These are phyloP conservation scores for Thamnaconus septentrionalis DNA, from an alignment of 2,113 vertebrate genomes.

Conservation along the genomic window DNA sequence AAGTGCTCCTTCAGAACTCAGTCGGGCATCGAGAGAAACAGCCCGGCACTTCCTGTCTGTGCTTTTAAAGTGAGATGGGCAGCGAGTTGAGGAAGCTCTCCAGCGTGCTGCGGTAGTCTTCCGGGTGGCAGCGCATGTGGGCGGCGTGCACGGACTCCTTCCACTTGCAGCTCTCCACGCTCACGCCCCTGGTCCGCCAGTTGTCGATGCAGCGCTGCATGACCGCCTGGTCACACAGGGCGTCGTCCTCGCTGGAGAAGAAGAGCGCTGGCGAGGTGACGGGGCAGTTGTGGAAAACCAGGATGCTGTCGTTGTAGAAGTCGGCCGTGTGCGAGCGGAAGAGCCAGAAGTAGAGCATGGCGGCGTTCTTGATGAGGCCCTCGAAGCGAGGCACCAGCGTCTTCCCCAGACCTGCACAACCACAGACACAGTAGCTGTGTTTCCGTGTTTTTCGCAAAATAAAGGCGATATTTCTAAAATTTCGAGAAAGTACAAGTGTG, in stretches of 20 bases:
- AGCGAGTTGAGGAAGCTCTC: slow-evolving; percentile 48
- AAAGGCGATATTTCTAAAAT: background rate
- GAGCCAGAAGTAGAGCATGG: slow-evolving; percentile 63
- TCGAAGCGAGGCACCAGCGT: slow-evolving; percentile 61
- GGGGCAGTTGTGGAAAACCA: slow-evolving; percentile 36
- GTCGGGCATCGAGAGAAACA: too few relatives aligned
- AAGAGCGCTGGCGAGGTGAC: slow-evolving; percentile 53
- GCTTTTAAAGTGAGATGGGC: background rate
- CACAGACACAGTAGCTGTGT: background rate
- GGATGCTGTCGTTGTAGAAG: slow-evolving; percentile 43
- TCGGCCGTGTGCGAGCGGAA: slow-evolving; percentile 40
- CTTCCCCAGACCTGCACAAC: slow-evolving; percentile 59
- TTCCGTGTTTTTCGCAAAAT: background rate
- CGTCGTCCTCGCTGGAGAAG: slow-evolving; percentile 64
- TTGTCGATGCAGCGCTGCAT: slow-evolving; percentile 42
- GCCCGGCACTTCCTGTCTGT: too few relatives aligned
- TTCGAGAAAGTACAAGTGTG: background rate
- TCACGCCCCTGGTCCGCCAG: slow-evolving; percentile 51
- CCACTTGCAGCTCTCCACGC: slow-evolving; percentile 57
- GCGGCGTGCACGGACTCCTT: slow-evolving; percentile 47
- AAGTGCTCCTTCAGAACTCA: too few relatives aligned
- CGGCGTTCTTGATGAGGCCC: slow-evolving; percentile 19
- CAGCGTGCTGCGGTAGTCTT: slow-evolving; percentile 49
- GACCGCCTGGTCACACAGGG: slow-evolving; percentile 31
- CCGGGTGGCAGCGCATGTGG: slow-evolving; percentile 61